Base-by-base conservation (phyloP, 2,797 vertebrate species). In the Pseudochromis fuscus region DNA sequence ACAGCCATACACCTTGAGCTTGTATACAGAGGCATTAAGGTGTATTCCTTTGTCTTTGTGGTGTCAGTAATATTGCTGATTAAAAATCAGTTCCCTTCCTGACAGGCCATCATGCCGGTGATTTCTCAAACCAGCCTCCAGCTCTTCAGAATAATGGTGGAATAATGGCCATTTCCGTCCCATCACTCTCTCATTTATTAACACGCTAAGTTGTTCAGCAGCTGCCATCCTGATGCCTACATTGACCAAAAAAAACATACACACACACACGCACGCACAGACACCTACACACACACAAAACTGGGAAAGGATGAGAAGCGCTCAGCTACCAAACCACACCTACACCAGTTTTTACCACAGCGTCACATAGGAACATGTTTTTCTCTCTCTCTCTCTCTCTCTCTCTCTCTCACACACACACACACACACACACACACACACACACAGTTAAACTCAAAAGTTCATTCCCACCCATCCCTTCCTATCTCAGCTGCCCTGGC, bases 401-500 rank as follows among this genome's bases (percentile, higher is more conserved):
- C n/a, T n/a, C n/a, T 42, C 49, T 46, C 45, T 37, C n/a, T 52
- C 42, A 42, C 24, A 35, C 33, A 35, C 33, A 35, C 49, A 23
- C 42, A 60, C 40, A 33, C 63, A 18, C 52, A 8, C 7, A 35
- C 12, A 13, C n/a, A n/a, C n/a, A n/a, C n/a, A 57, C 66, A 77
- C 72, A 66, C 62, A 65, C 46, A 73, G 52, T 3, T 40, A 46
- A 59, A 65, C 68, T 49, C 12, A 73, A 74, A 48, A n/a, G 63
- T 79, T 63, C 51, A 73, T 89, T 90, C 82, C 88, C 88, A 89
- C 87, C 87, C 90, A 84, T 91, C 90, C 88, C 84, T 87, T 90
- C 88, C 89, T 83, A 85, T 86, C 79, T 78, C n/a, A 12, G 2
- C 50, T 83, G 78, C 79, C 87, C 85, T 33, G 66, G 75, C 73